Conservation (phyloP, 37 sponge, comb jelly and placozoan species). For the Beroe ovata region DNA sequence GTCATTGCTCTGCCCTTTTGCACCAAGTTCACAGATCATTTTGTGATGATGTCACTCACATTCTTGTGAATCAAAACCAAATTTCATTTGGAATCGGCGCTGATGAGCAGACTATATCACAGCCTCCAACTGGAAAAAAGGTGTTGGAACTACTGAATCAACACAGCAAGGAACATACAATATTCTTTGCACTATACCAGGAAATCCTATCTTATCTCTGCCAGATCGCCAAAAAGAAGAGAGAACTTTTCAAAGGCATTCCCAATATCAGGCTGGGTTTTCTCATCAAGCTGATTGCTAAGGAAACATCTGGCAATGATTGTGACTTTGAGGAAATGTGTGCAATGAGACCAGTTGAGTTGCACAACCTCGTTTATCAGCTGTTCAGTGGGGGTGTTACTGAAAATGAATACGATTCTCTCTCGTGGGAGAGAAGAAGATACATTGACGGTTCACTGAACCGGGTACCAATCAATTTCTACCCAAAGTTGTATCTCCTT, state of each 20-base stretch:
- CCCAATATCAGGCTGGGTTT: not conserved
- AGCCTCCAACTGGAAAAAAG: not conserved
- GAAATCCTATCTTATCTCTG: conserved; percentile 17
- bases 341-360: not conserved
- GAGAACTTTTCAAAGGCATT: conserved; percentile 1
- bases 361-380: not conserved
- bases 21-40: not conserved
- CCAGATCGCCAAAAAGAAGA: conserved; percentile 4
- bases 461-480: conserved; percentile 85
- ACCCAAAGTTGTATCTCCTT: conserved; percentile 71
- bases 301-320: conserved; percentile 11
- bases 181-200: conserved; percentile 38
- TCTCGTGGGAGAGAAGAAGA: conserved; percentile 77
- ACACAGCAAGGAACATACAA: conserved; percentile 1
- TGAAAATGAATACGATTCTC: not conserved
- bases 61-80: conserved; percentile 34
- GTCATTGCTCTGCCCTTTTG: conserved; percentile 5
- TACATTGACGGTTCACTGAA: conserved; percentile 91
- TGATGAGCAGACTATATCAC: conserved; percentile 50
- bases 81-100: conserved; percentile 6
- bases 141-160: not conserved
- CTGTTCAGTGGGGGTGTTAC: conserved; percentile 47
- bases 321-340: not conserved
- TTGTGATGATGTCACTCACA: conserved; percentile 30
- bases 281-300: conserved; percentile 43